Evolutionary conservation across 2,888 invertebrate genomes (phyloP).

Genomic region (Dicyrtoma fusca): DNA sequence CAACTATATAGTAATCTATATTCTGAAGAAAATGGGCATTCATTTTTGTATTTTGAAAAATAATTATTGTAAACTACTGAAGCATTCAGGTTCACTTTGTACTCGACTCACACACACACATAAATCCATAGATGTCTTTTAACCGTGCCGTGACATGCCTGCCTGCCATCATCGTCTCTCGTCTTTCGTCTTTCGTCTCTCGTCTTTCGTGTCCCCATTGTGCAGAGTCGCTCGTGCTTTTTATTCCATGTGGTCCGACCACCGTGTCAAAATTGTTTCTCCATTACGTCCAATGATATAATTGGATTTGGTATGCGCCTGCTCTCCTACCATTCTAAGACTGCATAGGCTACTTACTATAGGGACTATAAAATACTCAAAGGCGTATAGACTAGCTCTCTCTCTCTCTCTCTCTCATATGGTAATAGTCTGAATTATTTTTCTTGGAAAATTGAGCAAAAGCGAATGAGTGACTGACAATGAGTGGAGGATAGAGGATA

Average conservation of each 20-base stretch:
- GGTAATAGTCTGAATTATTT: not conserved
- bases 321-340: constrained; percentile 2
- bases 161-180: too few species aligned
- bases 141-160: too few species aligned
- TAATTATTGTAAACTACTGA: not conserved
- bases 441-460: not conserved
- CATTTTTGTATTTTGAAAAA: too few species aligned
- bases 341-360: too few species aligned
- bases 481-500: not conserved
- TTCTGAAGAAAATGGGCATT: too few species aligned
- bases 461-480: not conserved
- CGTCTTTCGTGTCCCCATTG: not conserved
- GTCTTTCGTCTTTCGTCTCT: not conserved
- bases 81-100: not conserved
- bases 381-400: too few species aligned
- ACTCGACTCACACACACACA: too few species aligned
- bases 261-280: constrained; percentile 36
- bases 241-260: constrained; percentile 18
- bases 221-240: constrained; percentile 22
- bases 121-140: too few species aligned
- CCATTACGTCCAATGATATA: constrained; percentile 16
- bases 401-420: not conserved
- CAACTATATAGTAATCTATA: too few species aligned
- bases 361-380: too few species aligned
- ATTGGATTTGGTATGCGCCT: not conserved